Percentiles rank a stretch among this genome's conserved stretches.
These are phyloP conservation scores for Jaculus jaculus DNA, from an alignment of 2,113 vertebrate species.

Conservation along the genomic window DNA sequence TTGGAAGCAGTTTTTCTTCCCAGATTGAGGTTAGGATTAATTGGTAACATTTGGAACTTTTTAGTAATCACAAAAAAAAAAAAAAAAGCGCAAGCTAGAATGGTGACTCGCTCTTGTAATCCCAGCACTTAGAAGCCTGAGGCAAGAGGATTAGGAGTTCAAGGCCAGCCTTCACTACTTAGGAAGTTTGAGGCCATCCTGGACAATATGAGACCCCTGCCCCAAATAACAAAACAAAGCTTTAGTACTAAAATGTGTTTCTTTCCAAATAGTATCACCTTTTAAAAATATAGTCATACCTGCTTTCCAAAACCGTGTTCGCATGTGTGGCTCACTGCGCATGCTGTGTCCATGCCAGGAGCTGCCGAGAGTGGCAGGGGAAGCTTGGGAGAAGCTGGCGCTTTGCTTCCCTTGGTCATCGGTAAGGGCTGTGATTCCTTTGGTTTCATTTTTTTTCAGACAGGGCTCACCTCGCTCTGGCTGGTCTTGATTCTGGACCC, in stretches of 20 bases:
- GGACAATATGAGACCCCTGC: no score
- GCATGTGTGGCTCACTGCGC: background rate
- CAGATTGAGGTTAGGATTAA: constrained; percentile 16
- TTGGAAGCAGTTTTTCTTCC: background rate
- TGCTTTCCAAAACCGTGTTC: background rate
- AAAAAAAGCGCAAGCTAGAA: no score
- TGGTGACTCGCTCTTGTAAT: no score
- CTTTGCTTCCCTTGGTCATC: background rate
- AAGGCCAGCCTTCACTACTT: no score
- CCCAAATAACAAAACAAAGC: background rate
- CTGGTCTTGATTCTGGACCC: background rate
- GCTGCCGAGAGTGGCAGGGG: background rate
- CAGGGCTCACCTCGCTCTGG: background rate
- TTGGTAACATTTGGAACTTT: constrained; percentile 13
- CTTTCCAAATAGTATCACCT: background rate
- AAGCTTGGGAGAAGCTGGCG: background rate
- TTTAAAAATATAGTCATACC: background rate
- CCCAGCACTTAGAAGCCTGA: no score
- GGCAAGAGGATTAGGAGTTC: no score
- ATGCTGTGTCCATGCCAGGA: background rate
- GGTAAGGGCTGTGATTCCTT: background rate
- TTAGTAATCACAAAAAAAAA: background rate
- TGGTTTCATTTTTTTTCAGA: no score
- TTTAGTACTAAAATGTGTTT: background rate
- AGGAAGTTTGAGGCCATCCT: no score